A percentile compares a stretch with the other conserved stretches of the same genome.
Conservation (phyloP, 2,888 invertebrate genomes). For the Pristionchus exspectatus region DNA sequence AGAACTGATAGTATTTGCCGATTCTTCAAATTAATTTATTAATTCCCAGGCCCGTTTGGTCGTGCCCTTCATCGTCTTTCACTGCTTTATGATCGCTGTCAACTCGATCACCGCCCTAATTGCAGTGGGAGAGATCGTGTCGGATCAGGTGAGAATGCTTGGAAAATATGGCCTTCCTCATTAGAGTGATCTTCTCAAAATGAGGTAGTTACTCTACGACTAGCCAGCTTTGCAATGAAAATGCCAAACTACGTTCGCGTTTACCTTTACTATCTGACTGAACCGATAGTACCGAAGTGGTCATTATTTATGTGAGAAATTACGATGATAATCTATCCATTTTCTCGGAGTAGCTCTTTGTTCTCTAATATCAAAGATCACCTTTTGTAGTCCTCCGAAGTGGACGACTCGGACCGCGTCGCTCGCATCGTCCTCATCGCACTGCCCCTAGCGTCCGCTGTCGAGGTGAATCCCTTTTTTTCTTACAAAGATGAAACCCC, state of each 20-base stretch:
- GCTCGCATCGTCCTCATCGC: conserved; percentile 47
- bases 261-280: too few species aligned
- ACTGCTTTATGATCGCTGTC: conserved; percentile 58
- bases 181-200: background rate
- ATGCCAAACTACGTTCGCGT: too few species aligned
- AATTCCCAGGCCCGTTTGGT: conserved; percentile 54
- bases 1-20: too few species aligned
- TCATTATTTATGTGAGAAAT: too few species aligned
- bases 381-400: background rate
- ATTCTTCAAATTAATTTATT: background rate
- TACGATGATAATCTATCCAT: too few species aligned
- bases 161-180: background rate
- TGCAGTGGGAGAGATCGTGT: conserved; percentile 59
- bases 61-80: conserved; percentile 58
- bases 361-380: too few species aligned
- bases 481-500: background rate
- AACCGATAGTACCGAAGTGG: too few species aligned
- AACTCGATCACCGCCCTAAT: conserved; percentile 59
- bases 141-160: conserved; percentile 58
- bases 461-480: conserved; percentile 50
- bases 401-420: conserved; percentile 26
- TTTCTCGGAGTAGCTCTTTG: too few species aligned
- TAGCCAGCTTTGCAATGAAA: too few species aligned
- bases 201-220: too few species aligned
- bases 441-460: background rate